Evolutionary conservation across 2,888 invertebrate species (phyloP), one percentile per base, ranked within the genome.

Genomic region (Lasioglossum figueresi): DNA sequence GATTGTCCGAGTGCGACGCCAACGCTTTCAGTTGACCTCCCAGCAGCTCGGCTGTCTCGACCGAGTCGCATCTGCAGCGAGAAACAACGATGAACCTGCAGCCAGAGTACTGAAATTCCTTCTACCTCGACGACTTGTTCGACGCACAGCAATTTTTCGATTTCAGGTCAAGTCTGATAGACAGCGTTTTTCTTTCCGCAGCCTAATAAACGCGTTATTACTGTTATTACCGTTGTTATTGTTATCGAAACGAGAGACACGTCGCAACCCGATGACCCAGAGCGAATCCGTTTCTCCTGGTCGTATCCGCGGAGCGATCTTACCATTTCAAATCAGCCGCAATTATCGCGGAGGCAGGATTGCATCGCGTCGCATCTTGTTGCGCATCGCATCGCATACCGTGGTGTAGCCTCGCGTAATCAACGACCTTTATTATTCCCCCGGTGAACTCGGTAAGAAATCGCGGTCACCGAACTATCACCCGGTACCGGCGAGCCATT

Each of bases 11-110:
- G 86, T 94, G 94, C 37, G 93, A 92, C 63, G 93, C 96, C 82
- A 99, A 95, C 14, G 97, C 96, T 95, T 98, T 97, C 83, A 99
- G 95, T 93, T 99, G 99, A 19, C 97, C 96, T 94, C 97, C 97
- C 83, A 99, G 96, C 93, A 98, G 96, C 86, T 97, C 97, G 0
- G 99, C 99, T 34, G 99, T 99, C 94, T 98, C 98, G 88, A 98
- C 97, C 16, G 98, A 98, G 95, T 99, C 99, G 95, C 98, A 99
- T 95, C 99, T 97, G 94, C 97, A 84, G 59, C 72, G 10, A 48
- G 31, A 72, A 66, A 34, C 6, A 27, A 10, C 52, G 3, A n/a
- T 14, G 71, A 34, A 34, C 14, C 19, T 1, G 40, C 2, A 14
- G 56, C 43, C 14, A 43, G 43, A 43, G 43, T 56, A n/a, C 59